These are phyloP conservation scores for Polypedilum vanderplanki DNA, from an alignment of 1,140 invertebrate species.

Conservation along the genomic window DNA sequence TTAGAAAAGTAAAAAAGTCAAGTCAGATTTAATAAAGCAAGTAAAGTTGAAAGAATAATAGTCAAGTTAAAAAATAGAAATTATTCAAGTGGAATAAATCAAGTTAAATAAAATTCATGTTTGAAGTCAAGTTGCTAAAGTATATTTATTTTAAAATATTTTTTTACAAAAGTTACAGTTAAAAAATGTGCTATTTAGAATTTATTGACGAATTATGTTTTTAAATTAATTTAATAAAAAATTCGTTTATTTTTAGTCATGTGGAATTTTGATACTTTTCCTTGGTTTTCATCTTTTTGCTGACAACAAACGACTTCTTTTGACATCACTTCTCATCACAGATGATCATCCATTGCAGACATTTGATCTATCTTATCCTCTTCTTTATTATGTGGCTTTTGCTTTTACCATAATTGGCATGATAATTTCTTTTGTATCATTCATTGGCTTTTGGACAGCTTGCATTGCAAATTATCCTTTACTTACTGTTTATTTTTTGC, in stretches of 20 bases:
- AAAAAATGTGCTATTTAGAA: too few species aligned
- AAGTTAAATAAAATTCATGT: background rate
- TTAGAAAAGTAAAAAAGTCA: too few species aligned
- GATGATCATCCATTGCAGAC: constrained; percentile 46
- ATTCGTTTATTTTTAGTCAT: constrained; percentile 49
- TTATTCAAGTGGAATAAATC: too few species aligned
- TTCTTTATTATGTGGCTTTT: constrained; percentile 66
- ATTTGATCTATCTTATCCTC: constrained; percentile 51
- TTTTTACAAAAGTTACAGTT: too few species aligned
- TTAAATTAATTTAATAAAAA: constrained; percentile 2
- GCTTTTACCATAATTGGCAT: constrained; percentile 58
- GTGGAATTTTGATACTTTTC: constrained; percentile 59
- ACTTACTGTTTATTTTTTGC: constrained; percentile 63
- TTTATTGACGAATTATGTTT: background rate
- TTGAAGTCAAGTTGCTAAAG: background rate
- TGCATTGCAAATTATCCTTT: constrained; percentile 65
- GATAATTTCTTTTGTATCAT: constrained; percentile 54
- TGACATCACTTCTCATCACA: constrained; percentile 57
- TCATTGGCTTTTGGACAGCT: constrained; percentile 71
- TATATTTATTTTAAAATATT: too few species aligned
- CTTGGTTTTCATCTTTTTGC: constrained; percentile 62
- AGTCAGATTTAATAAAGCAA: too few species aligned
- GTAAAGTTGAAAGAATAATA: too few species aligned
- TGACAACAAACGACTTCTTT: constrained; percentile 57
- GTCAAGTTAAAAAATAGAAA: too few species aligned